Percentiles rank a stretch among this genome's conserved stretches.
Evolutionary conservation across 2,888 invertebrate species (phyloP).

Genomic region (Mesorhabditis spiculigera): DNA sequence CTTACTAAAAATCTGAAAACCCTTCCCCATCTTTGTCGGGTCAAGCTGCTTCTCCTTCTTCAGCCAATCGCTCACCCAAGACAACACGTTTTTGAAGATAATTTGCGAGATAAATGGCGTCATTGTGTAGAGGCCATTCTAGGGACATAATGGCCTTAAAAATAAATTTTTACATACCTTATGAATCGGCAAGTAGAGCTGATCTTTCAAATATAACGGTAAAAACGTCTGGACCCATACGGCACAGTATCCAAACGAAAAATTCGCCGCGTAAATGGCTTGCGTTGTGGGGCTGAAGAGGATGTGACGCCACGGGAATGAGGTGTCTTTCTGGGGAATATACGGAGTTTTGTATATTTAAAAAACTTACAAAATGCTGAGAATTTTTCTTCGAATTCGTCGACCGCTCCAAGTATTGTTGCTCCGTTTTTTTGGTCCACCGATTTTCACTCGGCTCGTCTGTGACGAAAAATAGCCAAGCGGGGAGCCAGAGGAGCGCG

Average conservation of each 20-base stretch:
- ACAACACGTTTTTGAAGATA: background rate
- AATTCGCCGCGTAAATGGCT: background rate
- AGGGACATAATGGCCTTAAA: background rate
- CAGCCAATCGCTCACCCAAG: background rate
- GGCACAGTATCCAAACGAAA: background rate
- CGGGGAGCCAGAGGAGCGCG: background rate
- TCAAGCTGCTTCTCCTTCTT: background rate
- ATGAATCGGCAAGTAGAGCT: constrained; percentile 6
- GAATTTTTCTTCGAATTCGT: background rate
- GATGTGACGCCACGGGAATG: background rate
- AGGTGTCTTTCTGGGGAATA: background rate
- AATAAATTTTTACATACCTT: background rate
- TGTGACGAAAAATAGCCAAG: background rate
- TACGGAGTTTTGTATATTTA: background rate
- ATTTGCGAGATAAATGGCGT: constrained; percentile 2
- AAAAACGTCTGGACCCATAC: background rate
- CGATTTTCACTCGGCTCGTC: background rate
- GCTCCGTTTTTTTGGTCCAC: background rate
- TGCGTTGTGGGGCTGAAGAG: background rate
- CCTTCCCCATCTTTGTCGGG: background rate
- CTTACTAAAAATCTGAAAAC: background rate
- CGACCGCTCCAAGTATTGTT: background rate
- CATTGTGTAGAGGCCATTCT: background rate
- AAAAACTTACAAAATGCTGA: background rate
- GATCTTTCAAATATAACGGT: background rate